Conservation (phyloP, 2,113 vertebrate species). For the Acinonyx jubatus region DNA sequence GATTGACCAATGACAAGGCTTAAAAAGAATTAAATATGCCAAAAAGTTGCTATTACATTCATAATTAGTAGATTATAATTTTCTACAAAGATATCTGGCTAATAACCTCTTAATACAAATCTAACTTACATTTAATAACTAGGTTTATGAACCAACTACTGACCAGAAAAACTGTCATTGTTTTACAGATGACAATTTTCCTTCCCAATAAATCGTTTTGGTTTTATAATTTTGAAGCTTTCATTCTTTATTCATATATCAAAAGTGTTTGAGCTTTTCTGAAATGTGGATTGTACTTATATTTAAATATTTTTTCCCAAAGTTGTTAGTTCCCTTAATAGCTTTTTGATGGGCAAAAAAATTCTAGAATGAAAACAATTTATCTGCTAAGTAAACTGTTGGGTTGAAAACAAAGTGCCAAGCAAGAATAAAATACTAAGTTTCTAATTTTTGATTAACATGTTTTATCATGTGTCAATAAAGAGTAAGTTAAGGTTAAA, state of each 20-base stretch:
- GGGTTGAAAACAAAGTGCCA: not conserved
- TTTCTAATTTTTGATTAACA: constrained; percentile 38
- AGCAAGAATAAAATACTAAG: not conserved
- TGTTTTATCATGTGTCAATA: not conserved
- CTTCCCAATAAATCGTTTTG: not conserved
- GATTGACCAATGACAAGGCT: not conserved
- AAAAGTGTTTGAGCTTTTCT: not conserved
- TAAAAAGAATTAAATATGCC: not conserved
- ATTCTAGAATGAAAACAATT: not conserved
- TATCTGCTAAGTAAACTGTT: not conserved
- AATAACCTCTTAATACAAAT: not conserved
- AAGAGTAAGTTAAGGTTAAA: constrained; percentile 10
- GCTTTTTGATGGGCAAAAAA: not conserved
- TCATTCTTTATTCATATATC: not conserved
- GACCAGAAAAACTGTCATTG: not conserved
- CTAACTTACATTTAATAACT: not conserved
- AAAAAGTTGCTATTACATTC: not conserved
- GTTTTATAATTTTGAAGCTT: constrained; percentile 1
- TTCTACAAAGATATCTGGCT: constrained; percentile 3
- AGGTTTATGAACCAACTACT: not conserved
- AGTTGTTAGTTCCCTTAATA: constrained; percentile 4
- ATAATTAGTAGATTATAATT: not conserved
- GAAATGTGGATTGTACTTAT: not conserved
- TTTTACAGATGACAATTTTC: not conserved
- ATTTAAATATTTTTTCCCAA: constrained; percentile 41